These are phyloP conservation scores for Brotula barbata DNA, from an alignment of 2,797 vertebrate species.

Conservation along the genomic window DNA sequence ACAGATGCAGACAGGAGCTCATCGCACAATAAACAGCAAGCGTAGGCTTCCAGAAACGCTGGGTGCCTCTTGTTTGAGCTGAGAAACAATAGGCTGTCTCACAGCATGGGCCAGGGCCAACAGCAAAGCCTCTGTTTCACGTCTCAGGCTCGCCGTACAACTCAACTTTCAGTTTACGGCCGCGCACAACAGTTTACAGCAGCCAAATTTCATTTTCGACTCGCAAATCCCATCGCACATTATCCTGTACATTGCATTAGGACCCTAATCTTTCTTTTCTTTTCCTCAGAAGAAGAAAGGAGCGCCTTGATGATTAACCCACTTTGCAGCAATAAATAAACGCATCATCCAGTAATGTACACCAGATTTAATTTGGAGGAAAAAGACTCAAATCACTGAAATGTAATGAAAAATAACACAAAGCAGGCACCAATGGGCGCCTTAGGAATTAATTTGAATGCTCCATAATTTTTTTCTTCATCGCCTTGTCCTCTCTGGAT, in stretches of 20 bases:
- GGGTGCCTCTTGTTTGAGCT: slow-evolving; percentile 64
- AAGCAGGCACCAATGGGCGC: slow-evolving; percentile 72
- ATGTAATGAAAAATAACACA: slow-evolving; percentile 79
- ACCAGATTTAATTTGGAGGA: slow-evolving; percentile 82
- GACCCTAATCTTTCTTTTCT: slow-evolving; percentile 82
- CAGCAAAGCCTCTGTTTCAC: slow-evolving; percentile 69
- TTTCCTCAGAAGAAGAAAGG: slow-evolving; percentile 77
- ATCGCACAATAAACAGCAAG: slow-evolving; percentile 55
- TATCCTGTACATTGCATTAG: slow-evolving; percentile 87
- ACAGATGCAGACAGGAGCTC: slow-evolving; percentile 65
- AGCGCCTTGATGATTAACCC: slow-evolving; percentile 83
- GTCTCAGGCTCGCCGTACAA: slow-evolving; percentile 43
- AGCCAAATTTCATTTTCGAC: slow-evolving; percentile 83
- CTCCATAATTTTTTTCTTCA: slow-evolving; percentile 59
- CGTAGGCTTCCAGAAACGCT: slow-evolving; percentile 64
- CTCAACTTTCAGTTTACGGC: slow-evolving; percentile 78
- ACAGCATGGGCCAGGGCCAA: slow-evolving; percentile 72
- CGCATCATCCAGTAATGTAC: slow-evolving; percentile 77
- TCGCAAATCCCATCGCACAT: slow-evolving; percentile 83
- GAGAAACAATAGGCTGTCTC: slow-evolving; percentile 68
- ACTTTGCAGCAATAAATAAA: slow-evolving; percentile 85
- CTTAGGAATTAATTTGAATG: slow-evolving; percentile 77
- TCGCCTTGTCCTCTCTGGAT: slow-evolving; percentile 45
- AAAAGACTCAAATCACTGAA: slow-evolving; percentile 71
- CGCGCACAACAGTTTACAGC: slow-evolving; percentile 80